Base-by-base conservation (phyloP, 1,140 invertebrate genomes). In the Diorhabda carinulata region DNA sequence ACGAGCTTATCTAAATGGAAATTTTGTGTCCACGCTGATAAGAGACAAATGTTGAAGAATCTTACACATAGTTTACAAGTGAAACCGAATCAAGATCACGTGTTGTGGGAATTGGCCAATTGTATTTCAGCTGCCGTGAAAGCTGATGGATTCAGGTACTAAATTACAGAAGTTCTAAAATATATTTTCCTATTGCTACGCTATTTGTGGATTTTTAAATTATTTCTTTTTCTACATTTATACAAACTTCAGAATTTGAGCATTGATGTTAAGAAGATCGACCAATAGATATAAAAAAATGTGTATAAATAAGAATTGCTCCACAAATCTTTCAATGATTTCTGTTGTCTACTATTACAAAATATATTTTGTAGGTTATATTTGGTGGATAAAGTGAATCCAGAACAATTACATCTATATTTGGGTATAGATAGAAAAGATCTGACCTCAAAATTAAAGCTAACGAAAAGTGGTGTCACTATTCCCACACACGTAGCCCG, bases 21-120 rank as follows among this genome's bases (percentile, higher is more conserved):
- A 83, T 87, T 87, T 66, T 86, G 86, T 76, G 84, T 88, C 5
- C 87, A 88, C 68, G 85, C 86, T 3, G 87, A 88, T 77, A 88
- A 88, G 77, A 79, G 87, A 43, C 83, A 86, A 73, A 87, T 88
- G 84, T 79, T 89, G 43, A 83, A 87, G 71, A 86, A 87, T 64
- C 75, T 89, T 56, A 87, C 87, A 3, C 81, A 83, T 40, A 85
- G 84, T 8, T 77, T 88, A 3, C 83, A 87, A 72, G 73, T 80
- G 25, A 80, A 82, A 52, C 85, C 84, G 3, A 86, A 83, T 57
- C 85, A 85, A 74, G 79, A 82, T 45, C 81, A 85, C 47, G 86
- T 89, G 3, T 77, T 89, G n/a, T 85, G 83, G 78, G 88, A 89
- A 79, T 75, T 90, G 59, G 84, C 85, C 0, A 81, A 80, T 10